Base-by-base conservation (phyloP, 1,140 invertebrate genomes). In the Lordiphosa collinella region DNA sequence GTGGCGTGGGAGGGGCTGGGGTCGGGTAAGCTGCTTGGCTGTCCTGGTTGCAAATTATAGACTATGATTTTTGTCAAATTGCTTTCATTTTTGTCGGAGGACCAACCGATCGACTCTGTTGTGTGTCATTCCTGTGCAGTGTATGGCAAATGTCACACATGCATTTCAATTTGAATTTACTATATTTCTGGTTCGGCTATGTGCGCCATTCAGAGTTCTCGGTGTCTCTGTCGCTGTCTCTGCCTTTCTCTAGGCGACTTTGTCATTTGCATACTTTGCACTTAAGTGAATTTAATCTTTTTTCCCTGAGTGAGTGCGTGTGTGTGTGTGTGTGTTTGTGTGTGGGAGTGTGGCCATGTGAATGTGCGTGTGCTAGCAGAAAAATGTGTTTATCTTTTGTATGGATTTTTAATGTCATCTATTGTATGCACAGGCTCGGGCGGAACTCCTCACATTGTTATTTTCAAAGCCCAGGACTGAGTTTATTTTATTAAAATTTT, bases 241-340 rank as follows among this genome's bases (percentile, higher is more conserved):
- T 29, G 1, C 1, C 11, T 35, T 22, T 18, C 32, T 25, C 4
- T 13, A 12, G 18, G 25, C 32, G 52, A 38, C 47, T 71, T 62
- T 80, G 66, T 75, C 70, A 80, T 75, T 80, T 80, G 54, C 61
- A 80, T 80, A 75, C 65, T 62, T 74, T 80, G 57, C 61, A 82
- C 66, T 74, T 70, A 74, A 71, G 46, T 70, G 69, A 74, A 71
- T 74, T 80, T 78, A 78, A 76, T 72, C 59, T 53, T 60, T 59
- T 61, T 50, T 68, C 43, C 64, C 51, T 37, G 31, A 50, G 5
- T 40, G n/a, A 14, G 14, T 18, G 10, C 38, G 3, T 29, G 11
- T 44, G 10, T n/a, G n/a, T n/a, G n/a, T n/a, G n/a, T n/a, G n/a
- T n/a, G 34, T 37, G n/a, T 22, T 13, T 46, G 34, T 55, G 41